Percentiles rank a stretch among this genome's conserved stretches.
Evolutionary conservation across 2,113 vertebrate genomes (phyloP).

Genomic region (Cardinalis cardinalis): DNA sequence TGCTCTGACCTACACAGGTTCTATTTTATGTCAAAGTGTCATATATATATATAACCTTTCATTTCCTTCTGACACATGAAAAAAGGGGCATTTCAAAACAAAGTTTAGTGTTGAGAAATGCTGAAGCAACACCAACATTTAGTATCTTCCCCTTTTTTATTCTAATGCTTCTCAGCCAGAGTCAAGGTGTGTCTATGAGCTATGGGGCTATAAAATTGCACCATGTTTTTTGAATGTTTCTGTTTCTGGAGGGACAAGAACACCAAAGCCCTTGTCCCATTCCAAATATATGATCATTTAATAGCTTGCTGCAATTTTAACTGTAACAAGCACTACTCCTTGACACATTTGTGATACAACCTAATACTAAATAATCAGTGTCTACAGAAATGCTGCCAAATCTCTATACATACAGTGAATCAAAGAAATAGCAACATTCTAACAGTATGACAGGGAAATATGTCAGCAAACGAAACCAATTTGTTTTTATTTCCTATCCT

Average conservation of each 20-base stretch:
- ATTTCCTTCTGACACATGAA: neutral
- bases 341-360: neutral
- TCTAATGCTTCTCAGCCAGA: neutral
- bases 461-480: neutral
- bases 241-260: neutral
- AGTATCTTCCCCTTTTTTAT: neutral
- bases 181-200: neutral
- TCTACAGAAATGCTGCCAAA: neutral
- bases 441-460: neutral
- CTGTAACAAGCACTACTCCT: neutral
- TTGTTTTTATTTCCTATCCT: neutral
- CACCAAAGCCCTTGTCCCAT: neutral
- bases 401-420: neutral
- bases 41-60: neutral
- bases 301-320: neutral
- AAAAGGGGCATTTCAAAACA: neutral
- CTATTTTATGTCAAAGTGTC: neutral
- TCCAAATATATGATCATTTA: neutral
- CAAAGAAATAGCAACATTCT: neutral
- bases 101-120: neutral
- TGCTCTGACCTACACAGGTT: slow-evolving; percentile 5
- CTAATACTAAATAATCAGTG: neutral
- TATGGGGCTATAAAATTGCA: neutral
- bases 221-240: neutral
- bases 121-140: neutral